A percentile compares a stretch with the other conserved stretches of the same genome.
These are phyloP conservation scores for Pyrocoelia pectoralis DNA, from an alignment of 2,888 invertebrate species.

Conservation along the genomic window DNA sequence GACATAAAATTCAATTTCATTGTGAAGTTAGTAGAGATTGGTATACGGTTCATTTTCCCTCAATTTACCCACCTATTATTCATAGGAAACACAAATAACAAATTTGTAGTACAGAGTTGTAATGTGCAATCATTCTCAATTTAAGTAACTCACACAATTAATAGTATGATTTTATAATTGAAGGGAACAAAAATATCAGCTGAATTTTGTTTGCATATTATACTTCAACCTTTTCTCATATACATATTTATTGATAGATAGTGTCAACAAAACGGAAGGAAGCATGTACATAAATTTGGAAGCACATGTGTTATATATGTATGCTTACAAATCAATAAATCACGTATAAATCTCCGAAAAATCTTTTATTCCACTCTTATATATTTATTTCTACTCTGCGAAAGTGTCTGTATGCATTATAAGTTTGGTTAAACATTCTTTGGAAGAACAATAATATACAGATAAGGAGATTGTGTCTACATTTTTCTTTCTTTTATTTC, in stretches of 20 bases:
- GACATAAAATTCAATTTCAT: too few species aligned
- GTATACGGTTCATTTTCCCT: too few species aligned
- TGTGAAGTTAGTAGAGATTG: too few species aligned
- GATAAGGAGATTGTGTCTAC: background rate
- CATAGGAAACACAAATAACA: too few species aligned
- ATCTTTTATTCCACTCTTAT: background rate
- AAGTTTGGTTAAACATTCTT: slow-evolving; percentile 1
- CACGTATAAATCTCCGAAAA: background rate
- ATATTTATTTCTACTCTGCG: background rate
- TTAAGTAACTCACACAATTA: too few species aligned
- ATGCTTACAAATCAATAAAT: background rate
- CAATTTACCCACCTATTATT: too few species aligned
- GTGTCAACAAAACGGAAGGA: background rate
- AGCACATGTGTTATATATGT: background rate
- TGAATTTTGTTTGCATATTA: too few species aligned
- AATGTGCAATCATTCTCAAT: too few species aligned
- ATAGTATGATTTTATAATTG: too few species aligned
- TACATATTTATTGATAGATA: background rate
- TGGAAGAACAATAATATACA: background rate
- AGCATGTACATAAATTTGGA: background rate
- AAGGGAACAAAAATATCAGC: too few species aligned
- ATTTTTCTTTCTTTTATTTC: slow-evolving; percentile 54
- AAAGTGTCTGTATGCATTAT: background rate
- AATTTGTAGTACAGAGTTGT: too few species aligned
- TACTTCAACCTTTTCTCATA: background rate